phyloP scores from a whole-genome alignment of 2,888 invertebrate genomes.

The Euproctis similis region DNA sequence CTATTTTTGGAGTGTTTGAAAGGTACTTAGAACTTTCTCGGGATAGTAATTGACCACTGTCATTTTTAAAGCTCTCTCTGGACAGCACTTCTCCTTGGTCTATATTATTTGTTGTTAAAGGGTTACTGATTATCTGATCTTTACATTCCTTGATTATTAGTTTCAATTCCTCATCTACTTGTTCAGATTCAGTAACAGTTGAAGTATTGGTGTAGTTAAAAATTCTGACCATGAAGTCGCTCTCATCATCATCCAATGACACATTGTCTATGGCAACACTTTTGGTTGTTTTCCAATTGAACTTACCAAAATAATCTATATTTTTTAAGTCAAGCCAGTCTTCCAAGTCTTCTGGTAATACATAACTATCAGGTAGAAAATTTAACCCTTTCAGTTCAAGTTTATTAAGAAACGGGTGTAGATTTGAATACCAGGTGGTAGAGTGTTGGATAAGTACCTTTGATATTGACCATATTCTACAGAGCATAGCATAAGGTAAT shows the following conservation, averaged over 20 bases:
- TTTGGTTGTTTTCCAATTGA: slow-evolving; percentile 50
- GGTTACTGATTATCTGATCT: slow-evolving; percentile 4
- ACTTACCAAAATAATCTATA: slow-evolving; percentile 53
- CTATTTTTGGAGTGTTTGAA: slow-evolving; percentile 8
- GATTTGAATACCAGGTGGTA: slow-evolving; percentile 67
- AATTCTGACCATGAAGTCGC: slow-evolving; percentile 43
- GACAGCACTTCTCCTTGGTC: slow-evolving; percentile 2
- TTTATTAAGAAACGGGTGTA: slow-evolving; percentile 48
- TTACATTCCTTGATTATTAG: slow-evolving; percentile 7
- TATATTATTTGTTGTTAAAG: slow-evolving; percentile 17
- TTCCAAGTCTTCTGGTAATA: slow-evolving; percentile 60
- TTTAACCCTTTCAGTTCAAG: slow-evolving; percentile 58
- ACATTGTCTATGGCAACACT: slow-evolving; percentile 28
- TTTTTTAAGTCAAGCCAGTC: slow-evolving; percentile 66
- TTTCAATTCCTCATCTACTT: slow-evolving; percentile 7
- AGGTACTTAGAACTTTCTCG: slow-evolving; percentile 5
- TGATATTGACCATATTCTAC: slow-evolving; percentile 73
- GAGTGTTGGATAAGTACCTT: slow-evolving; percentile 60
- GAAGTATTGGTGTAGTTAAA: slow-evolving; percentile 49
- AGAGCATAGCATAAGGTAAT: slow-evolving; percentile 70
- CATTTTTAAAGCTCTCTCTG: not conserved
- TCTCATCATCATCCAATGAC: slow-evolving; percentile 36
- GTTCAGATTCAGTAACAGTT: slow-evolving; percentile 27
- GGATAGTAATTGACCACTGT: not conserved
- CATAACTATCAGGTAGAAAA: slow-evolving; percentile 63